Evolutionary conservation across 2,888 invertebrate species (phyloP), one percentile per base, ranked within the genome.

Genomic region (Aethes cnicana): DNA sequence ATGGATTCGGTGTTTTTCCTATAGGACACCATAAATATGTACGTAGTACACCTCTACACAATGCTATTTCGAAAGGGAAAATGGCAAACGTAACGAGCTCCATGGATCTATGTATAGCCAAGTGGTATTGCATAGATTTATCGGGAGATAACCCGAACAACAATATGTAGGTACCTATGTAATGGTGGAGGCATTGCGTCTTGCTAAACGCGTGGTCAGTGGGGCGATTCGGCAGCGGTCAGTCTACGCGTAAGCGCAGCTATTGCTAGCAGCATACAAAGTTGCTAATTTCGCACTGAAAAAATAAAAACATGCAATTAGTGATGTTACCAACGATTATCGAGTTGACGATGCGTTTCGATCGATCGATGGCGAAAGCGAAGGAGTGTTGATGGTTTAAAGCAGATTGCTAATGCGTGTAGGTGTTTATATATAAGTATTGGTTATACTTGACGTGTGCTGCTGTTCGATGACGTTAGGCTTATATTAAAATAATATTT

Each of bases 161-260:
- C 80, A 84, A 84, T 83, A 83, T 74, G 73, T 77, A 69, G 77
- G 79, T 81, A 78, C 81, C 79, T 76, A 75, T 70, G 70, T 74
- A 64, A 69, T 66, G 64, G 61, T 58, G 63, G 54, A 62, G 63
- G 67, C 61, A 65, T 72, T 71, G 72, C 70, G 64, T 67, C 63
- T 79, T 79, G 76, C 77, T 68, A 77, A 72, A 73, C 68, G 68
- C 62, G 73, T 77, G 80, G 74, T 69, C 83, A 83, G 76, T 77
- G 77, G 79, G 71, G 76, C 80, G 80, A 55, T 67, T 68, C 77
- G 59, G 16, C 30, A 30, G 37, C 55, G 62, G 62, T 57, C 62
- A 62, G 62, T 61, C 55, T 57, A 50, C 47, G 55, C 54, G 48
- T 53, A 47, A 48, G 48, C 58, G 52, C 49, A 37, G 52, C 28